Evolutionary conservation across 2,888 invertebrate species (phyloP).

Genomic region (Imbricaverruca yamaguchii): DNA sequence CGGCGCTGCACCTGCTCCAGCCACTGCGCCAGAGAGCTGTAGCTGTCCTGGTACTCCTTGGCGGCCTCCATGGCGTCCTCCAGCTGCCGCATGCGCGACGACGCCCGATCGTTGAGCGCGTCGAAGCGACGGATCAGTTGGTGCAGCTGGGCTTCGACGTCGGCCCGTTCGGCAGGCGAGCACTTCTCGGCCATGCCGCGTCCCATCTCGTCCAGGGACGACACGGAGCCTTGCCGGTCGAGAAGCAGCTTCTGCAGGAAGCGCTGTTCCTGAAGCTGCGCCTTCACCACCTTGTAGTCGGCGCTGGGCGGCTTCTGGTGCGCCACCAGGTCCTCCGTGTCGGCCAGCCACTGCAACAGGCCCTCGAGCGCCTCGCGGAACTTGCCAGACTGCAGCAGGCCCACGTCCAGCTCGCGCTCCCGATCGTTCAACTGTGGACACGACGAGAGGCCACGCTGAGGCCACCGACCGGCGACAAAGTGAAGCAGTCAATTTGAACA

Average conservation of each 20-base stretch:
- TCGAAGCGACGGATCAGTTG: conserved; percentile 82
- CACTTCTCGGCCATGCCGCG: conserved; percentile 82
- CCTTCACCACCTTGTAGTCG: conserved; percentile 96
- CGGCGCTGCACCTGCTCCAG: conserved; percentile 76
- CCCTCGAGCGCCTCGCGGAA: conserved; percentile 93
- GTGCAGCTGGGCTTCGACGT: conserved; percentile 78
- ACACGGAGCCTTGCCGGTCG: conserved; percentile 90
- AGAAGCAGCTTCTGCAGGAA: conserved; percentile 94
- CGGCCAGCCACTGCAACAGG: conserved; percentile 90
- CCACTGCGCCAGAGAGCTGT: conserved; percentile 79
- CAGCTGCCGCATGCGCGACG: conserved; percentile 75
- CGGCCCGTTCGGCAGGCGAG: conserved; percentile 71
- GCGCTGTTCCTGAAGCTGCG: conserved; percentile 96
- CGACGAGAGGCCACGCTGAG: not conserved
- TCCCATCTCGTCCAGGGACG: conserved; percentile 83
- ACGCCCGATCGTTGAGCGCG: conserved; percentile 71
- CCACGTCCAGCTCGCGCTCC: conserved; percentile 82
- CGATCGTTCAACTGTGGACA: conserved; percentile 66
- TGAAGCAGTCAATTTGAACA: no score
- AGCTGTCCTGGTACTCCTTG: conserved; percentile 77
- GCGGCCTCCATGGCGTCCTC: conserved; percentile 83
- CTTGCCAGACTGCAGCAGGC: conserved; percentile 88
- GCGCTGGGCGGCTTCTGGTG: conserved; percentile 95
- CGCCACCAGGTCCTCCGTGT: conserved; percentile 94
- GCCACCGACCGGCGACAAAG: no score